Evolutionary conservation across 1,140 invertebrate genomes (phyloP), one percentile per base, ranked within the genome.

Genomic region (Eulimnadia texana): DNA sequence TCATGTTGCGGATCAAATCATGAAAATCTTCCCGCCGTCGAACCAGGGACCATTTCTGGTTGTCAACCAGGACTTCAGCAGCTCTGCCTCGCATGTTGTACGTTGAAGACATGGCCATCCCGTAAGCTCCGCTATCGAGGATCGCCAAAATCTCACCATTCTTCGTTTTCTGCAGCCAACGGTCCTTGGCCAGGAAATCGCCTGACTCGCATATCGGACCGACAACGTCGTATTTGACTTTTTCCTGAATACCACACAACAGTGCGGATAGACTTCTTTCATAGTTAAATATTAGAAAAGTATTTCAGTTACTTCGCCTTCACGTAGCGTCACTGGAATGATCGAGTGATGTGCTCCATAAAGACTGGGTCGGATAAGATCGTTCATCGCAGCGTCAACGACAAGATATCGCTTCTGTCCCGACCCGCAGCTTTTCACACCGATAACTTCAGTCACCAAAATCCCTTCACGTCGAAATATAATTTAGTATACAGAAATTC

Each of bases 111-210:
- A 77, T 77, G 22, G 69, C 69, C 3, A 62, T 63, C 50, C 75
- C 72, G 64, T 78, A 78, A n/a, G 76, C 76, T 10, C 77, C 77
- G 13, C 69, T 70, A 66, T 76, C 72, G 65, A 72, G 70, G 16
- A 78, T 63, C 19, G 71, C 73, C 11, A 77, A 19, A 20, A 67
- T 62, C 51, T 69, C 68, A 10, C 67, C 70, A n/a, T 64, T 63
- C n/a, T 69, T 60, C 42, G 70, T 67, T 3, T 55, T 58, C 6
- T 64, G 57, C 19, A 77, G 58, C 3, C 64, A 51, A 20, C 73
- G 68, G 62, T 72, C 70, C 64, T 72, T 68, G 49, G 70, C 75
- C 3, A 78, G 60, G 60, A 76, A 75, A 65, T 78, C 76, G 6
- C 69, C 68, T 50, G 69, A 68, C 65, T 78, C 76, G 66, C 76